Base-by-base conservation (phyloP, 1,140 invertebrate genomes). In the Euura saliciscinereae region DNA sequence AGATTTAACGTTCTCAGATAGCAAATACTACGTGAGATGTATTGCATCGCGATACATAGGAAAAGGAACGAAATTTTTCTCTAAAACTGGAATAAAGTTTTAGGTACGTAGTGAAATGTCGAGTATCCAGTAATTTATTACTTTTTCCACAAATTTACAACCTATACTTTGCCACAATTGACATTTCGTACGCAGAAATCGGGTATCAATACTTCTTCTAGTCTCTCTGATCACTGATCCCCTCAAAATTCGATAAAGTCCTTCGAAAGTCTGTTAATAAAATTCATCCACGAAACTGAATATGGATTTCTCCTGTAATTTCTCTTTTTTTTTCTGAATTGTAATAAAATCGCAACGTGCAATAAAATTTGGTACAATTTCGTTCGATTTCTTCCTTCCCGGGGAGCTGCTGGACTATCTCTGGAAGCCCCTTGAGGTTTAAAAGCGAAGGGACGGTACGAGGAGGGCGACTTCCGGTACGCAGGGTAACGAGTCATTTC, bases 401-500 rank as follows among this genome's bases (percentile, higher is more conserved):
- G 6, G 5, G 51, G 6, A n/a, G 13, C 8, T 11, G 51, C 8
- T n/a, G 51, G 51, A n/a, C 3, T 8, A 4, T 59, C 51, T n/a
- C 51, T 59, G 6, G 3, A 28, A 28, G 28, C 28, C 28, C 28
- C 28, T 28, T 28, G 1, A 28, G 28, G 28, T 28, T 28, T 59
- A n/a, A 59, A 59, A 44, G 77, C 75, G 69, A 71, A 67, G 44
- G 28, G 66, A 67, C 66, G 66, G 70, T 73, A 80, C 77, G 80
- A 79, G 80, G 78, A 79, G 79, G 80, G 78, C 78, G 79, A 82
- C 83, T 84, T 84, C 82, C 83, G 82, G 83, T 79, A 75, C 79
- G 76, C 74, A 75, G 73, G 75, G 76, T 84, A 85, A 84, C 82
- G 84, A 84, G 80, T 85, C 82, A 85, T 84, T 84, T 84, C 84